Evolutionary conservation across 2,888 invertebrate genomes (phyloP), one percentile per base, ranked within the genome.

Genomic region (Platycheirus rosarum): DNA sequence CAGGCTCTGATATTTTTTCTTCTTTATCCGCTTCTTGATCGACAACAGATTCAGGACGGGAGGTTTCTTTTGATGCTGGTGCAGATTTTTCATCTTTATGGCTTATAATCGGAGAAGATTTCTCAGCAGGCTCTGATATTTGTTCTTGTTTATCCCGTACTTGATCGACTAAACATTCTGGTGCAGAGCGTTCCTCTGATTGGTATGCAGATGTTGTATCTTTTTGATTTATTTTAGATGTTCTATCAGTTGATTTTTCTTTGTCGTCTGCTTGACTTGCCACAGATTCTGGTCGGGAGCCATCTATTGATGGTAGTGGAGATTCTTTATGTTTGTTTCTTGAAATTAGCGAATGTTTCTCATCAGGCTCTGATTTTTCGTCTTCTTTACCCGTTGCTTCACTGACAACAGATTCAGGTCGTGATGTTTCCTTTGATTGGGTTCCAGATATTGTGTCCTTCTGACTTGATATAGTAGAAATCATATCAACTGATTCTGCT

Each of bases 251-350:
- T 11, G 20, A 14, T 37, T 13, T 26, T 2, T 13, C 84, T 0
- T 89, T 88, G 3, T 86, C 85, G 2, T 18, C 44, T 18, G 37
- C 42, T 8, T 76, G 69, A 7, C 71, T 80, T 1, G 88, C 88
- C 74, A 89, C 90, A 8, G 90, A 90, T 68, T 89, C 89, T 49
- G 89, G 89, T 9, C 80, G 82, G 0, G 86, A 85, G 2, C 86
- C 6, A 76, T 77, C 84, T 11, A 84, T 85, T 6, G 85, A 82
- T 20, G 29, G 4, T n/a, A 62, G 40, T 7, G 32, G 11, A 0
- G 73, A 40, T 55, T 68, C 62, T 1, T 32, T 42, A 9, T 51
- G 66, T 16, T 35, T 66, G 1, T 40, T 16, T 4, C 60, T 78
- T 3, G 20, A 11, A 8, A 9, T 29, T 7, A 60, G 86, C 85